phyloP scores from a whole-genome alignment of 1,140 invertebrate genomes.

The Megathymus violae region DNA sequence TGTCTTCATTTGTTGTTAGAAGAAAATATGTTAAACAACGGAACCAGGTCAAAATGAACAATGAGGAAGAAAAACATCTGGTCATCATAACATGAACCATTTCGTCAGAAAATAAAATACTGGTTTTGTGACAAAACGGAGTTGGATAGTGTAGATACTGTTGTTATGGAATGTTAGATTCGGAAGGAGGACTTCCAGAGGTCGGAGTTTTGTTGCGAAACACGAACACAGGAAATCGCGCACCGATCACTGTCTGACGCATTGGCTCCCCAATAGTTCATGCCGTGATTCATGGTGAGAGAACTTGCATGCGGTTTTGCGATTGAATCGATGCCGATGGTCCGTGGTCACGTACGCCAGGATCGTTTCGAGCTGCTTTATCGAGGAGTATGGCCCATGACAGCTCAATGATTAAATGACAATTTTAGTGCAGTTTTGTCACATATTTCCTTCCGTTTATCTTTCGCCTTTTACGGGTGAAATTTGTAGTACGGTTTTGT shows the following conservation, averaged over 20 bases:
- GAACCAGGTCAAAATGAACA: too few species aligned
- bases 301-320: slow-evolving; percentile 51
- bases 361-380: slow-evolving; percentile 13
- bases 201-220: slow-evolving; percentile 57
- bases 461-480: too few species aligned
- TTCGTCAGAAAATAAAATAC: too few species aligned
- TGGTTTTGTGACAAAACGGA: too few species aligned
- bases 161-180: slow-evolving; percentile 45
- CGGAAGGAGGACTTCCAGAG: slow-evolving; percentile 62
- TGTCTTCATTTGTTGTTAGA: too few species aligned
- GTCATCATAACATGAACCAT: too few species aligned
- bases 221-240: slow-evolving; percentile 53
- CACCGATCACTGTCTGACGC: slow-evolving; percentile 68
- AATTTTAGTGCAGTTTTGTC: not conserved
- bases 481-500: too few species aligned
- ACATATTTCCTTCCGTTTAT: not conserved
- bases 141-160: not conserved
- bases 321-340: slow-evolving; percentile 47
- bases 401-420: not conserved
- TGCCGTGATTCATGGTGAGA: slow-evolving; percentile 51
- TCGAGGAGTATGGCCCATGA: not conserved
- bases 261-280: slow-evolving; percentile 35
- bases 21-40: too few species aligned
- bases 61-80: too few species aligned
- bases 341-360: slow-evolving; percentile 65